Evolutionary conservation across 2,113 vertebrate genomes (phyloP).

Genomic region (Okapia johnstoni): DNA sequence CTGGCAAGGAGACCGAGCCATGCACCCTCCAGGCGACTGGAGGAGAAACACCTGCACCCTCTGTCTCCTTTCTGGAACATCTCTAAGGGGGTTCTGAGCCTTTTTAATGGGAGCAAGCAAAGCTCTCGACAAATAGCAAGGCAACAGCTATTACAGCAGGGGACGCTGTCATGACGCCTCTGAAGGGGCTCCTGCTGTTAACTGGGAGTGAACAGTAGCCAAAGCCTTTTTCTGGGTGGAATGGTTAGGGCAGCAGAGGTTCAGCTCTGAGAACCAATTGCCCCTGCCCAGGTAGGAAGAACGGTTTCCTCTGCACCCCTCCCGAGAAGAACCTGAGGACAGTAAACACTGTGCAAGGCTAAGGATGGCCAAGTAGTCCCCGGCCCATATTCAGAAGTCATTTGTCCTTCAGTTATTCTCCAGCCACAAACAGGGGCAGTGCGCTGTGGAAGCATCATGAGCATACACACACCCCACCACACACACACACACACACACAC

Average conservation of each 20-base stretch:
- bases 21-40: rapidly evolving
- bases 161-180: not conserved
- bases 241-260: not conserved
- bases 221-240: not conserved
- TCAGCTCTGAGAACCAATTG: not conserved
- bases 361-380: not conserved
- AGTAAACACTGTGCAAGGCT: not conserved
- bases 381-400: not conserved
- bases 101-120: not conserved
- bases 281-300: not conserved
- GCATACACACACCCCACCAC: rapidly evolving
- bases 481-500: no score
- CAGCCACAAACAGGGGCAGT: not conserved
- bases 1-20: not conserved
- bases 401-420: not conserved
- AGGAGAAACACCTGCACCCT: not conserved
- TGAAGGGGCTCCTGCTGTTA: not conserved
- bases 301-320: not conserved
- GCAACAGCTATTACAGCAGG: not conserved
- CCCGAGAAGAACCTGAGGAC: not conserved
- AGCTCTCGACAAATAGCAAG: not conserved
- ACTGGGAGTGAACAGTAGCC: not conserved
- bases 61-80: not conserved
- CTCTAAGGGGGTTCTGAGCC: not conserved
- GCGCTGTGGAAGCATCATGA: rapidly evolving